These are phyloP conservation scores for Bellardia bayeri DNA, from an alignment of 2,888 invertebrate genomes.

Conservation along the genomic window DNA sequence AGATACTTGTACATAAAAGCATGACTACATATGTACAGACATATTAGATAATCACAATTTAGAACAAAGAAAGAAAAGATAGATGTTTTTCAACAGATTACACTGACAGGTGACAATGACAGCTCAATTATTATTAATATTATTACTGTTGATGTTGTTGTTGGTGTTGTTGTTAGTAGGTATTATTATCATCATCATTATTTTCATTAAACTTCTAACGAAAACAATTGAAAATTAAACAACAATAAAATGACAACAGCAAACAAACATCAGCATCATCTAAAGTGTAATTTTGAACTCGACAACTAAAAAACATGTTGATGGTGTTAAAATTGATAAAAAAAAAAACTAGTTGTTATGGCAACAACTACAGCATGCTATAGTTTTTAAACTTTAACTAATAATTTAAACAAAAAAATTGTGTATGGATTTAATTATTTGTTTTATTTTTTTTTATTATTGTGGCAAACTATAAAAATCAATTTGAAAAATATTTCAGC, in stretches of 20 bases:
- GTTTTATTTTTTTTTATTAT: not conserved
- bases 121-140: constrained; percentile 79
- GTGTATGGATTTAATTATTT: constrained; percentile 20
- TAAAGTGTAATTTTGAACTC: constrained; percentile 40
- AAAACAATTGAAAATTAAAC: constrained; percentile 57
- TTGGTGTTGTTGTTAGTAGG: constrained; percentile 30
- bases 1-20: not conserved
- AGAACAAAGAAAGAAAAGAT: constrained; percentile 51
- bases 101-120: constrained; percentile 82
- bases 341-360: constrained; percentile 45
- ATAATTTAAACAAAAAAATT: constrained; percentile 3
- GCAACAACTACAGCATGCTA: constrained; percentile 52
- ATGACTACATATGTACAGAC: constrained; percentile 6
- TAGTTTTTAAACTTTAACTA: constrained; percentile 34
- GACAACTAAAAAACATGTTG: constrained; percentile 62
- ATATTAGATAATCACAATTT: constrained; percentile 51
- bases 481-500: constrained; percentile 27
- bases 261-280: constrained; percentile 49
- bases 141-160: constrained; percentile 44
- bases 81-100: constrained; percentile 69
- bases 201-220: constrained; percentile 45
- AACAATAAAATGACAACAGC: constrained; percentile 44
- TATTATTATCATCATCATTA: constrained; percentile 32
- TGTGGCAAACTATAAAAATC: constrained; percentile 28
- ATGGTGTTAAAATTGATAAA: constrained; percentile 64